Base-by-base conservation (phyloP, 2,113 vertebrate genomes). In the Microtus ochrogaster region DNA sequence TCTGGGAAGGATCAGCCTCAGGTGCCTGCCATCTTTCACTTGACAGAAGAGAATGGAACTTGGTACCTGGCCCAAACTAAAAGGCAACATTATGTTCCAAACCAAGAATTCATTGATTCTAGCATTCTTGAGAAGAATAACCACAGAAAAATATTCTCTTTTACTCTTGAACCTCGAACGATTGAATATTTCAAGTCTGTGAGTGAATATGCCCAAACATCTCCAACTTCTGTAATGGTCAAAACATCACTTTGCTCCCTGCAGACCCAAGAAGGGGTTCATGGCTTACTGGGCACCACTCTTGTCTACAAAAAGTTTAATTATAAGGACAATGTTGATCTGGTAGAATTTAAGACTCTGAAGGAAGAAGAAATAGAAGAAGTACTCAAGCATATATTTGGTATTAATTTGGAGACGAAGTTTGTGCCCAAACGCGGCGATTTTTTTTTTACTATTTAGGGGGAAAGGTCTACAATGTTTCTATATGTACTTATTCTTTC, bases 161-260 rank as follows among this genome's bases (percentile, higher is more conserved):
- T 99, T 95, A 98, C 94, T 17, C 97, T 99, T 4, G 97, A 98
- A 87, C 99, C 99, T 92, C 97, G 88, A 26, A 97, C 94, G 5
- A 36, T 96, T 0, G 97, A 99, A 82, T 95, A 99, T 89, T 99
- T 99, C 96, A 6, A 90, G 0, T 97, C 97, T 30, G 76, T 74
- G 22, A 98, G 92, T 83, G 83, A 96, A 0, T 94, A 39, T 24
- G 98, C 99, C 17, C 99, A 99, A 96, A 98, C 97, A 0, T 98
- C 99, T 33, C 98, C 99, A 2, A 73, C 96, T 0, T 99, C 99
- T 68, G 90, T 99, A 72, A 99, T 99, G 82, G 98, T 93, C 12
- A 98, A 98, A 63, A 99, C 99, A 78, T 99, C 99, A 47, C 98
- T 99, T 96, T 99, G 99, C 72, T 98, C 98, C 33, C 97, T 99